Evolutionary conservation across 1,140 invertebrate species (phyloP), one percentile per base, ranked within the genome.

Genomic region (Drosophila neocordata): DNA sequence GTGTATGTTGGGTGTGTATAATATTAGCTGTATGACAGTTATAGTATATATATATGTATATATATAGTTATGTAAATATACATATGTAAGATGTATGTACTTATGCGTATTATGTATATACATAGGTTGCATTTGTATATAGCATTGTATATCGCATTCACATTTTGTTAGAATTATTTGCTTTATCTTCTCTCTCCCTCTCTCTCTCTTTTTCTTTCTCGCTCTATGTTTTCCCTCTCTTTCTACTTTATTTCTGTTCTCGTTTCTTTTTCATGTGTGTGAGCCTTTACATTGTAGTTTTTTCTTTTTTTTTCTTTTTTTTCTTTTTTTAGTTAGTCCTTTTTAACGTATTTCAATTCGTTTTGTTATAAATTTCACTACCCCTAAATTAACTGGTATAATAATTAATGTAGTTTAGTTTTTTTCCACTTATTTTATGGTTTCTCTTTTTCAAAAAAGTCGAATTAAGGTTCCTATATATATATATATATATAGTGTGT

Each of bases 361-460:
- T 71, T 53, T 77, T 35, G 58, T 48, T 48, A 11, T 48, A 55
- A 79, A 79, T 76, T 79, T 79, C 44, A 75, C 72, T 76, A 79
- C 74, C 66, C 74, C 74, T 77, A 77, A 57, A 59, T 74, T 73
- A 74, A 77, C 74, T 77, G 74, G 74, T 77, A 69, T 73, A 77
- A 61, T 69, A 62, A 58, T 69, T 69, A 62, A 58, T 69, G 55
- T 41, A 44, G 12, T 65, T 52, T 65, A 34, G 64, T 12, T 44
- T 34, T 12, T 44, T 34, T 59, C 22, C 60, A 31, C 64, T n/a
- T 65, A 37, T 64, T 52, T 38, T 38, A 31, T 6, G 2, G 0
- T 31, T 31, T 31, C 27, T 6, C 6, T 60, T 41, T 52, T 9
- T 60, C 15, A 64, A 41, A 56, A 63, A 58, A 53, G 52, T 63